Evolutionary conservation across 2,888 invertebrate genomes (phyloP).

Genomic region (Tholera decimalis): DNA sequence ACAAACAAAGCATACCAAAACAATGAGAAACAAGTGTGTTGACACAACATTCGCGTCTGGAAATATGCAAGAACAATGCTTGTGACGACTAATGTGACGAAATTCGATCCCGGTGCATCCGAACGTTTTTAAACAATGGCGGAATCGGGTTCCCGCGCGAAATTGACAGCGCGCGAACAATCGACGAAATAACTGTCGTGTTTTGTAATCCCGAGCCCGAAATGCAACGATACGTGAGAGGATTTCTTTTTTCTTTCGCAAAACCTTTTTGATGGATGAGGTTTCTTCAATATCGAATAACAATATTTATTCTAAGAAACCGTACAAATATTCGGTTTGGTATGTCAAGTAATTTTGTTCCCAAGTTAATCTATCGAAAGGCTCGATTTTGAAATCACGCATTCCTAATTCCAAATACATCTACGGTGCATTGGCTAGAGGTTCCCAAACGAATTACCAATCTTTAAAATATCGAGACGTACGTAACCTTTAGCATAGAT

Average conservation of each 20-base stretch:
- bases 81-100: constrained; percentile 75
- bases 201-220: constrained; percentile 64
- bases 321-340: constrained; percentile 37
- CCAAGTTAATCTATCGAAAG: constrained; percentile 59
- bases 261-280: constrained; percentile 43
- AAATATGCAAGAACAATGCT: constrained; percentile 76
- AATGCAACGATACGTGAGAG: constrained; percentile 53
- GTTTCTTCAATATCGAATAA: constrained; percentile 43
- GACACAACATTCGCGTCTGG: constrained; percentile 71
- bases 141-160: constrained; percentile 69
- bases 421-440: constrained; percentile 36
- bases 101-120: constrained; percentile 78
- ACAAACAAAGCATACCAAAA: constrained; percentile 65
- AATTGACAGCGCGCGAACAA: constrained; percentile 69
- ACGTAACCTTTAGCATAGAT: constrained; percentile 57
- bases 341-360: constrained; percentile 58
- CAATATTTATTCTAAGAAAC: constrained; percentile 48
- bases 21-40: constrained; percentile 72
- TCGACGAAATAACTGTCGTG: constrained; percentile 66
- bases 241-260: constrained; percentile 41
- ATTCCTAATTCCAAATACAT: constrained; percentile 63
- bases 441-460: constrained; percentile 56
- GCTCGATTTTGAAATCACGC: constrained; percentile 56
- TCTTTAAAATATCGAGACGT: constrained; percentile 59
- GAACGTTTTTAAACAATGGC: constrained; percentile 75